Evolutionary conservation across 2,113 vertebrate genomes (phyloP).

Genomic region (Castor canadensis): DNA sequence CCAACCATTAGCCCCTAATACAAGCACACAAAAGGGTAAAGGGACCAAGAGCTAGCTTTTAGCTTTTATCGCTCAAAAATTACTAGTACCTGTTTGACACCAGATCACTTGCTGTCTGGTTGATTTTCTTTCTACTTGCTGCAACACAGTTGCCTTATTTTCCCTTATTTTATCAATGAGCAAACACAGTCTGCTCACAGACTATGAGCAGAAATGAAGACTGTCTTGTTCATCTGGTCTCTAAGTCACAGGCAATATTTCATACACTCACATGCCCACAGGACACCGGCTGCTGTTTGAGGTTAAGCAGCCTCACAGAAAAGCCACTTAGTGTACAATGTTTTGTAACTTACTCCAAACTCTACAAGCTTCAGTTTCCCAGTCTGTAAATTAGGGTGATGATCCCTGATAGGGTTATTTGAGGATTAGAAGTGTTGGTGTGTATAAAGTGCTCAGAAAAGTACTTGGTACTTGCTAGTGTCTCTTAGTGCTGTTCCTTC

Average conservation of each 20-base stretch:
- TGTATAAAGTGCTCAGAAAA: too few species aligned
- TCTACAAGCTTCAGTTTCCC: not conserved
- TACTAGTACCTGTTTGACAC: too few species aligned
- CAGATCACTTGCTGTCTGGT: not conserved
- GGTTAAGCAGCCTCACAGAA: not conserved
- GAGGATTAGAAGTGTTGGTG: not conserved
- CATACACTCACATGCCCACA: too few species aligned
- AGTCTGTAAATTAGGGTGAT: not conserved
- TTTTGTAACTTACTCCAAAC: not conserved
- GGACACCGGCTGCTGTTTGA: not conserved
- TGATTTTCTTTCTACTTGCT: not conserved
- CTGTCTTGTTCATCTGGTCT: not conserved
- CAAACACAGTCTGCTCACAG: not conserved
- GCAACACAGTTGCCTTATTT: too few species aligned
- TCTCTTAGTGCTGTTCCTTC: fast-evolving
- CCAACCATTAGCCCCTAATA: not conserved
- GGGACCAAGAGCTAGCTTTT: not conserved
- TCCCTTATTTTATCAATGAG: not conserved
- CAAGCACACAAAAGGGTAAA: not conserved
- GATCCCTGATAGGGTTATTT: fast-evolving
- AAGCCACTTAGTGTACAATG: not conserved
- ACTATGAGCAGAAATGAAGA: fast-evolving
- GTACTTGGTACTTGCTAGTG: not conserved
- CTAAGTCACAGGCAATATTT: not conserved
- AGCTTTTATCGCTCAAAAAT: not conserved